Conservation (phyloP, 1,140 invertebrate species). For the Ostrea edulis region DNA sequence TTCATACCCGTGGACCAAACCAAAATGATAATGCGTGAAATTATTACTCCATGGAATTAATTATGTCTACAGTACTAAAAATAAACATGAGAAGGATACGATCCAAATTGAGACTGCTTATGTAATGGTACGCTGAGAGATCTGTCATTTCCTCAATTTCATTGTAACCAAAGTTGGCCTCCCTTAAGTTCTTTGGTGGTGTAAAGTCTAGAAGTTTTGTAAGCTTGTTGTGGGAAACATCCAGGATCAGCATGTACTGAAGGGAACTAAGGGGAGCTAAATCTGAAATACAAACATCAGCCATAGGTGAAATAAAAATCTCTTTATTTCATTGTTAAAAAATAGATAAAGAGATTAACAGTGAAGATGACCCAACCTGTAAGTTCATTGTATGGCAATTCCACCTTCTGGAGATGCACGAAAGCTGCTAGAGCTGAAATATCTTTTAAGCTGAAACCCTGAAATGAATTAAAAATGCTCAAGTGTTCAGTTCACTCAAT, state of each 20-base stretch:
- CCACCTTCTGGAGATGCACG: constrained; percentile 76
- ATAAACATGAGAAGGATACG: constrained; percentile 72
- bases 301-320: background rate
- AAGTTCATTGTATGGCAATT: constrained; percentile 77
- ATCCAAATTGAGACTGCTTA: constrained; percentile 74
- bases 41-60: background rate
- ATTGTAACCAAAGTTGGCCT: constrained; percentile 78
- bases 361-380: constrained; percentile 66
- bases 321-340: background rate
- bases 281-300: constrained; percentile 66
- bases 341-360: background rate
- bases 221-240: constrained; percentile 78
- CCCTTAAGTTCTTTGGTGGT: constrained; percentile 75
- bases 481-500: no score
- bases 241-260: constrained; percentile 73
- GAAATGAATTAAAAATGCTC: constrained; percentile 40
- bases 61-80: background rate
- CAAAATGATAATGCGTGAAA: no score
- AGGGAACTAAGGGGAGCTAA: constrained; percentile 74
- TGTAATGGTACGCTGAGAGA: constrained; percentile 74
- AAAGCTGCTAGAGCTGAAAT: constrained; percentile 71
- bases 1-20: no score
- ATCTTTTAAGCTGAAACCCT: constrained; percentile 75
- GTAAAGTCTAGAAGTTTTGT: constrained; percentile 73
- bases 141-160: constrained; percentile 75